Conservation (phyloP, 1,140 invertebrate genomes). For the Diabrotica undecimpunctata region DNA sequence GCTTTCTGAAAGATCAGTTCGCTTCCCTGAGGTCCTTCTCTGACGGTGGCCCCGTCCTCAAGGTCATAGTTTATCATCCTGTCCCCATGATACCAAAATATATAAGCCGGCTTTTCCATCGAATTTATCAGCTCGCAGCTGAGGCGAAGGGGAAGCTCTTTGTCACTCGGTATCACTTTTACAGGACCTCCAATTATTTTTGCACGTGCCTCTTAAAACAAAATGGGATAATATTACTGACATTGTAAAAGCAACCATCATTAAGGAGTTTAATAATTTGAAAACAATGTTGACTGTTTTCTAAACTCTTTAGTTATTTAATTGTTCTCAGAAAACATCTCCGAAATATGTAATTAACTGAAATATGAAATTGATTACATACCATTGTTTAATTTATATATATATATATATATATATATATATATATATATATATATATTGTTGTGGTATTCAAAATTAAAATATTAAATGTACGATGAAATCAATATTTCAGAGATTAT, state of each 20-base stretch:
- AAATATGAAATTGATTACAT: too few species aligned
- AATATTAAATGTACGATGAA: too few species aligned
- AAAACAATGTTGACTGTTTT: not conserved
- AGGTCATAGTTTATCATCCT: slow-evolving; percentile 72
- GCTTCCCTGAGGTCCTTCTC: slow-evolving; percentile 51
- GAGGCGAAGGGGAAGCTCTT: slow-evolving; percentile 9
- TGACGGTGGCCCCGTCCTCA: slow-evolving; percentile 63
- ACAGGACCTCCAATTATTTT: slow-evolving; percentile 6
- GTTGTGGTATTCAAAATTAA: too few species aligned
- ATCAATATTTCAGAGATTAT: too few species aligned
- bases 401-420: too few species aligned
- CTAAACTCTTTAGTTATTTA: not conserved
- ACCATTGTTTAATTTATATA: too few species aligned
- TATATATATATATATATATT: too few species aligned
- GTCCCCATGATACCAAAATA: slow-evolving; percentile 75
- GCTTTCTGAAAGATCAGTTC: slow-evolving; percentile 57
- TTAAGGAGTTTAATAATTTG: not conserved
- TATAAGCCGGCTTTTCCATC: slow-evolving; percentile 42
- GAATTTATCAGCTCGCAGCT: slow-evolving; percentile 11
- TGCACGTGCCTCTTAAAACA: not conserved
- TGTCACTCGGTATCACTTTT: slow-evolving; percentile 4
- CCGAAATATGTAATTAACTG: too few species aligned
- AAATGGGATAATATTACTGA: not conserved
- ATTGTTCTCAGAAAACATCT: not conserved
- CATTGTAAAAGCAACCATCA: not conserved